A percentile compares a stretch with the other conserved stretches of the same genome.
Evolutionary conservation across 2,888 invertebrate genomes (phyloP).

Genomic region (Trichacis sp.): DNA sequence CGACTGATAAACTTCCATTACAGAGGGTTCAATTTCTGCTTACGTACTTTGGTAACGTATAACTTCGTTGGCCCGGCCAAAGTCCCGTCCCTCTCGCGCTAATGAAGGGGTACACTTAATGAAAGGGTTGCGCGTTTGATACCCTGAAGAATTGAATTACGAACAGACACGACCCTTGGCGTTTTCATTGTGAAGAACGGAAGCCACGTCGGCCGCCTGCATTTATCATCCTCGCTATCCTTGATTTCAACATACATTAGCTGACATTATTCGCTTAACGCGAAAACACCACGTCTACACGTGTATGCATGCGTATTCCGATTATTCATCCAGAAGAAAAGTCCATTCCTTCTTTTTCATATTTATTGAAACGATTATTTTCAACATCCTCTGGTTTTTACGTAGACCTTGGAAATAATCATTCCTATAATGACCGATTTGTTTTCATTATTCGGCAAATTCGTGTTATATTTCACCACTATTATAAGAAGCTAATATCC

Average conservation of each 20-base stretch:
- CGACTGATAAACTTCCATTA: conserved; percentile 41
- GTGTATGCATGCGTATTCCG: too few species aligned
- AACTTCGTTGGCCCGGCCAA: conserved; percentile 51
- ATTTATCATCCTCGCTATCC: conserved; percentile 25
- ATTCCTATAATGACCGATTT: too few species aligned
- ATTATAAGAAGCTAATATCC: too few species aligned
- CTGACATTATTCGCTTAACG: conserved; percentile 29
- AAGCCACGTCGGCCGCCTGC: conserved; percentile 29
- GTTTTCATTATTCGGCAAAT: too few species aligned
- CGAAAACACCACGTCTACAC: too few species aligned
- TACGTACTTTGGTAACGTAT: conserved; percentile 54
- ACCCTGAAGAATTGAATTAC: conserved; percentile 62
- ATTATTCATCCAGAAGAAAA: not conserved
- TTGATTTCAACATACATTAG: conserved; percentile 34
- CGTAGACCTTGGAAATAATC: too few species aligned
- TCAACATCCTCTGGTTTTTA: too few species aligned
- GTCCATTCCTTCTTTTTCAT: too few species aligned
- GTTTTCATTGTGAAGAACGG: conserved; percentile 35
- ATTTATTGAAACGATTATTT: too few species aligned
- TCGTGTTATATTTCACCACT: too few species aligned
- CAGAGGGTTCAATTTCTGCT: conserved; percentile 50
- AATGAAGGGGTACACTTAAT: conserved; percentile 58
- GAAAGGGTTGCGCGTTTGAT: conserved; percentile 62
- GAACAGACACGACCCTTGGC: conserved; percentile 43
- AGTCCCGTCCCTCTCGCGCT: conserved; percentile 47